Conservation (phyloP, 2,113 vertebrate genomes). For the Fregata magnificens region DNA sequence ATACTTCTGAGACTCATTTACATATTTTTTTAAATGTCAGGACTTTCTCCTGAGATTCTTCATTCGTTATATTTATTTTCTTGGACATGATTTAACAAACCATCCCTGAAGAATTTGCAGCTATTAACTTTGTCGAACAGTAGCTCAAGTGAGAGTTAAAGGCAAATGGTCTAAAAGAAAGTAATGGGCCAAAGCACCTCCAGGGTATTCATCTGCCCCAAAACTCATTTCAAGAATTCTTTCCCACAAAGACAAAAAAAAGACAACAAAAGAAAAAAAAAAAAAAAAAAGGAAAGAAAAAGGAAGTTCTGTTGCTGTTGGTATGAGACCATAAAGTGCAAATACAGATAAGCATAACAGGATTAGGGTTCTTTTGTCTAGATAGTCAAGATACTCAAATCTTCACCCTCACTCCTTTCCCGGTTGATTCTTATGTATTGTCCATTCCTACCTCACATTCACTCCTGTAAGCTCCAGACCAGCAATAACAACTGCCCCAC, state of each 20-base stretch:
- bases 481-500: neutral
- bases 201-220: constrained; percentile 24
- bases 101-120: constrained; percentile 65
- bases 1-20: constrained; percentile 67
- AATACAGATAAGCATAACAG: neutral
- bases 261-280: neutral
- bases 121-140: constrained; percentile 67
- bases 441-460: neutral
- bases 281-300: neutral
- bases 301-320: neutral
- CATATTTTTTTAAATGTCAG: constrained; percentile 68
- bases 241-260: neutral
- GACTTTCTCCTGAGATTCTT: constrained; percentile 73
- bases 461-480: neutral
- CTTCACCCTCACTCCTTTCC: neutral
- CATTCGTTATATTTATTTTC: constrained; percentile 81
- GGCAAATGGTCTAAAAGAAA: constrained; percentile 67
- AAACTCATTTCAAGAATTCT: constrained; percentile 56
- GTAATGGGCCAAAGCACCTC: constrained; percentile 28
- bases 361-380: neutral
- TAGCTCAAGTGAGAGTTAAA: constrained; percentile 69
- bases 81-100: constrained; percentile 75
- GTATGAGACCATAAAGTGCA: neutral
- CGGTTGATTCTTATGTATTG: neutral
- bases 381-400: neutral